Base-by-base conservation (phyloP, 2,797 vertebrate species). In the Rhodeus uyekii region DNA sequence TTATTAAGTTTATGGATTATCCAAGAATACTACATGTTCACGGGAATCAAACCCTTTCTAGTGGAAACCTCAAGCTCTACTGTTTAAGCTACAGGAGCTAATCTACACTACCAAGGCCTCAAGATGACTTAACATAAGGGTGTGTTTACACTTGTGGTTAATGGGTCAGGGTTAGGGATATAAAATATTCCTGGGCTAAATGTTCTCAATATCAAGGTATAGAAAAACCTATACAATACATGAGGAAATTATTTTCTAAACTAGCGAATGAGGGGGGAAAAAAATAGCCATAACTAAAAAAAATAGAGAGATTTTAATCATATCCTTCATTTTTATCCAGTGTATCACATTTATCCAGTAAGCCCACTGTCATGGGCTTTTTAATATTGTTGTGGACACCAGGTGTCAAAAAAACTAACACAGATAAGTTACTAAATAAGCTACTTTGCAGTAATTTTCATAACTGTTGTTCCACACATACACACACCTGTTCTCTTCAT, bases 401-500 rank as follows among this genome's bases (percentile, higher is more conserved):
- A 14, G 3, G 34, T 58, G 22, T 74, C 2, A 74, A 39, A 58
- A 19, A 48, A 12, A 8, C n/a, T n/a, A 14, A 1, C 32, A 73
- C 46, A n/a, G 46, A 22, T 50, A 69, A n/a, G n/a, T n/a, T 24
- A 22, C 9, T 27, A 18, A 73, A 65, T 18, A 73, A 73, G 29
- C 74, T 74, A 63, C 77, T 55, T 10, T 68, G 32, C 29, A 46
- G 44, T 63, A 5, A 61, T 55, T 64, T 73, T 68, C 22, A 38
- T 77, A 76, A 76, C 29, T 50, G 53, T 60, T 78, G 76, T 69
- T 71, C 32, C 42, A 29, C 75, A 65, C 64, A 58, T 7, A 48
- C 55, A 29, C 32, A 50, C 81, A 78, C 81, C 53, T 60, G 50
- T 46, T 77, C 75, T 34, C n/a, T 39, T 48, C 38, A 38, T 58